Conservation (phyloP, 2,888 invertebrate species). For the Eupithecia vulgata region DNA sequence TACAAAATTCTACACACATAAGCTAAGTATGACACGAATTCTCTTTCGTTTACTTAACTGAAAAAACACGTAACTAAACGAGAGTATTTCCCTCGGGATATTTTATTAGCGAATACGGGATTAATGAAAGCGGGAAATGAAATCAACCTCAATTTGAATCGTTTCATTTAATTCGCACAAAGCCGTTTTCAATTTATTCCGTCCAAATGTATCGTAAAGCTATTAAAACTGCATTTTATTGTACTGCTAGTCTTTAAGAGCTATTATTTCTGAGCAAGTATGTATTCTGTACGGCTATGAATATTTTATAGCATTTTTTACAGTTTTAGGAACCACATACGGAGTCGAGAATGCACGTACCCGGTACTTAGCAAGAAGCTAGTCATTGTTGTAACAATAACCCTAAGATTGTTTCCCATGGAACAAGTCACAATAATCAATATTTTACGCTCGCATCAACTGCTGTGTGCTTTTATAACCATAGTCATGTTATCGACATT, state of each 20-base stretch:
- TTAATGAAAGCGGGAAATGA: constrained; percentile 42
- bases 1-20: too few relatives aligned
- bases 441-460: constrained; percentile 28
- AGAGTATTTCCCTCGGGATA: neutral
- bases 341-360: constrained; percentile 6
- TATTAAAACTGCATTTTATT: constrained; percentile 18
- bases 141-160: constrained; percentile 36
- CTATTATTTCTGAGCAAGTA: neutral
- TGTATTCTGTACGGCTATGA: constrained; percentile 4
- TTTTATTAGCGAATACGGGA: constrained; percentile 29
- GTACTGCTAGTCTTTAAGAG: neutral
- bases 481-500: constrained; percentile 35
- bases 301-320: constrained; percentile 9
- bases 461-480: constrained; percentile 17
- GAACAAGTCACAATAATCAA: constrained; percentile 32
- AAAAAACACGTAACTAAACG: neutral
- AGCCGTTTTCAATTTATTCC: constrained; percentile 37
- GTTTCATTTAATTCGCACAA: constrained; percentile 42
- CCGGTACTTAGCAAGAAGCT: constrained; percentile 6
- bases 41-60: neutral
- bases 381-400: constrained; percentile 24
- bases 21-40: neutral
- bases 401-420: constrained; percentile 29
- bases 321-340: constrained; percentile 7
- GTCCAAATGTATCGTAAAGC: constrained; percentile 22